Evolutionary conservation across 2,888 invertebrate species (phyloP).

Genomic region (Atrina japonica): DNA sequence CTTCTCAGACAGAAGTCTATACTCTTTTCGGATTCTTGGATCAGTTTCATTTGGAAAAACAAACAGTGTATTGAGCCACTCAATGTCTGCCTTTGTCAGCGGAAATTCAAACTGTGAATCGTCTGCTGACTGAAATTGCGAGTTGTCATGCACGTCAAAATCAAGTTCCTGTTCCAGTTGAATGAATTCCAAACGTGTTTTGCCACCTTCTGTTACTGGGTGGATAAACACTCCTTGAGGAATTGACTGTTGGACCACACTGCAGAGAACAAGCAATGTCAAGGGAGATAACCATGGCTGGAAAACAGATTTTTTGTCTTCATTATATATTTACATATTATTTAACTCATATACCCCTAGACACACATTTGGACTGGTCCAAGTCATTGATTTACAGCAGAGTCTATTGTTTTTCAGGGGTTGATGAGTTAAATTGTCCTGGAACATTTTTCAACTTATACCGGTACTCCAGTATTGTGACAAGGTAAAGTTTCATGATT

Average conservation of each 20-base stretch:
- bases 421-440: too few relatives aligned
- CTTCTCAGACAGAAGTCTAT: slow-evolving; percentile 49
- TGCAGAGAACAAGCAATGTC: background rate
- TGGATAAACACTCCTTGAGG: slow-evolving; percentile 29
- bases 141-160: slow-evolving; percentile 7
- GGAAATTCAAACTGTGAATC: slow-evolving; percentile 37
- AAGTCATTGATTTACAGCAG: too few relatives aligned
- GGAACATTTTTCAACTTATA: too few relatives aligned
- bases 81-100: slow-evolving; percentile 45
- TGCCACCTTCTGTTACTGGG: slow-evolving; percentile 22
- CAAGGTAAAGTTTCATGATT: too few relatives aligned
- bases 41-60: slow-evolving; percentile 47
- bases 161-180: slow-evolving; percentile 1
- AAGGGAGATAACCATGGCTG: background rate
- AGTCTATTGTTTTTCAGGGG: too few relatives aligned
- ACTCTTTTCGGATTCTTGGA: slow-evolving; percentile 51
- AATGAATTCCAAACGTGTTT: slow-evolving; percentile 13
- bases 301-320: too few relatives aligned
- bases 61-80: slow-evolving; percentile 54
- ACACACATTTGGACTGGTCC: too few relatives aligned
- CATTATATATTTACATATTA: too few relatives aligned
- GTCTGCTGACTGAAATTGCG: slow-evolving; percentile 1
- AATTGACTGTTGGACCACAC: background rate
- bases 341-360: too few relatives aligned
- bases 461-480: too few relatives aligned